Evolutionary conservation across 2,888 invertebrate species (phyloP).

Genomic region (Caenorhabditis sp.): DNA sequence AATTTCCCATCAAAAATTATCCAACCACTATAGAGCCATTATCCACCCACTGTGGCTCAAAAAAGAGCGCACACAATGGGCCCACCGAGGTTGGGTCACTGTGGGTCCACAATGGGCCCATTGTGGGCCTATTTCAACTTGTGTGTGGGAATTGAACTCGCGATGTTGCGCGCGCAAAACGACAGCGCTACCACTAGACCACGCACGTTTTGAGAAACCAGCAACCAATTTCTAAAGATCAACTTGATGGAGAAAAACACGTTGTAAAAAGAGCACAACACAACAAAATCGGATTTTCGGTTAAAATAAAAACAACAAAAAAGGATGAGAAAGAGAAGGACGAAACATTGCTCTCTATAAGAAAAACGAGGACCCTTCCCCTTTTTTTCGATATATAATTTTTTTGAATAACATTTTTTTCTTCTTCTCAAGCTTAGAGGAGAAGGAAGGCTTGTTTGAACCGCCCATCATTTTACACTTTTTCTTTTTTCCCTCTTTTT

Average conservation of each 20-base stretch:
- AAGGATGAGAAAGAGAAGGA: constrained; percentile 6
- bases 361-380: not conserved
- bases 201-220: too few species aligned
- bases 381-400: not conserved
- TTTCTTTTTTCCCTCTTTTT: not conserved
- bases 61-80: too few species aligned
- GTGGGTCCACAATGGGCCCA: too few species aligned
- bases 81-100: too few species aligned
- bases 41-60: too few species aligned
- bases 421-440: not conserved
- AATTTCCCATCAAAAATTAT: too few species aligned
- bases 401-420: not conserved
- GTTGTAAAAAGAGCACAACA: constrained; percentile 6
- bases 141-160: too few species aligned
- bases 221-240: not conserved
- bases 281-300: constrained; percentile 13
- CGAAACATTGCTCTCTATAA: not conserved
- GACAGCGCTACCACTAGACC: too few species aligned
- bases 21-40: too few species aligned
- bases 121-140: too few species aligned
- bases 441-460: not conserved
- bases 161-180: too few species aligned
- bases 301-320: constrained; percentile 2
- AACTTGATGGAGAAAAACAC: not conserved
- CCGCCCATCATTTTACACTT: not conserved